phyloP scores from a whole-genome alignment of 2,113 vertebrate genomes.

The Oreotrochilus melanogaster region DNA sequence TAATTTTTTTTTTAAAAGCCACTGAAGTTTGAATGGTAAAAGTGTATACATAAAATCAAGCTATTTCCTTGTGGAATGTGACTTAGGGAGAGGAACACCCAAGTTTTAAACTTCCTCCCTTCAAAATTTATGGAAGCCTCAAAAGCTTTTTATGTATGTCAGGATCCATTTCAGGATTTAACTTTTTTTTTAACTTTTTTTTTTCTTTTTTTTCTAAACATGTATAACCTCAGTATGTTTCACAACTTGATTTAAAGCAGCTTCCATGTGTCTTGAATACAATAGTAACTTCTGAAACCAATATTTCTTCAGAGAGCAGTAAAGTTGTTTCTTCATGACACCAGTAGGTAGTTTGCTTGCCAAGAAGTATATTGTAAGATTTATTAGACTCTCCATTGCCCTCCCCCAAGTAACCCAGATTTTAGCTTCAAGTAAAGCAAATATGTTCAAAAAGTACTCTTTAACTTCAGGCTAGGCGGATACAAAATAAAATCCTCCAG shows the following conservation, averaged over 20 bases:
- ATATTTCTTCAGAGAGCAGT: constrained; percentile 76
- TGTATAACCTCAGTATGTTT: constrained; percentile 66
- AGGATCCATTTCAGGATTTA: constrained; percentile 69
- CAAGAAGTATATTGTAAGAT: constrained; percentile 80
- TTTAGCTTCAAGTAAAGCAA: constrained; percentile 76
- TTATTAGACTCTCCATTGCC: constrained; percentile 76
- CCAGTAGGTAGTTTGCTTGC: constrained; percentile 75
- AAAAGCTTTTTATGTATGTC: constrained; percentile 37
- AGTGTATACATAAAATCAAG: constrained; percentile 71
- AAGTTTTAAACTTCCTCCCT: constrained; percentile 79
- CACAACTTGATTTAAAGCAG: constrained; percentile 81
- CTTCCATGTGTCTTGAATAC: constrained; percentile 77
- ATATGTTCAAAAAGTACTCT: constrained; percentile 71
- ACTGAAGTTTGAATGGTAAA: constrained; percentile 69
- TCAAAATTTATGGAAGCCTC: constrained; percentile 75
- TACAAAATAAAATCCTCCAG: constrained; percentile 59
- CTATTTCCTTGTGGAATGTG: constrained; percentile 73
- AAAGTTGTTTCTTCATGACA: constrained; percentile 81
- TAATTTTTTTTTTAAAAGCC: neutral
- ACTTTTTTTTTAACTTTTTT: constrained; percentile 7
- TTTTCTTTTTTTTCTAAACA: neutral
- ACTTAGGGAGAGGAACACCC: constrained; percentile 73
- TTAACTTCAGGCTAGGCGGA: constrained; percentile 54
- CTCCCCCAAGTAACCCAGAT: constrained; percentile 80
- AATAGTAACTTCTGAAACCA: constrained; percentile 81